phyloP scores from a whole-genome alignment of 2,113 vertebrate genomes.

The Poeciliopsis retropinna region DNA sequence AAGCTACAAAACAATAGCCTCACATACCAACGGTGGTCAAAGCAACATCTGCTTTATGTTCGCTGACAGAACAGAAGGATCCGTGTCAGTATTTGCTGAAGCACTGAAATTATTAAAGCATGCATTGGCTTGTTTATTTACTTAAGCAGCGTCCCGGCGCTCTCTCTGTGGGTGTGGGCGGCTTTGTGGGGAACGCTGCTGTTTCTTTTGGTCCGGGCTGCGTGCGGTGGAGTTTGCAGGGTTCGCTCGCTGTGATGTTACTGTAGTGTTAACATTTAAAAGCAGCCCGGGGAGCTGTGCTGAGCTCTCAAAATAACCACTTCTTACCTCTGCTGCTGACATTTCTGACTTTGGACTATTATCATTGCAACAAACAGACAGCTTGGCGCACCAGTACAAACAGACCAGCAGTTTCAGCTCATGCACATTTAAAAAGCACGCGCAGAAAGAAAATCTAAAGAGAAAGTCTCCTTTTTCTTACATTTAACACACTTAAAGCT shows the following conservation, averaged over 20 bases:
- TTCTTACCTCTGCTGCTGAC: conserved; percentile 66
- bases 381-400: conserved; percentile 40
- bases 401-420: conserved; percentile 15
- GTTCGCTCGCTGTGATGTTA: conserved; percentile 56
- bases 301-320: conserved; percentile 68
- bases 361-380: conserved; percentile 56
- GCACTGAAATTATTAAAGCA: conserved; percentile 6
- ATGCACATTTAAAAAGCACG: conserved; percentile 13
- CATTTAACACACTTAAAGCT: conserved; percentile 5
- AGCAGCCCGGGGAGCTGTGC: conserved; percentile 65
- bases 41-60: background rate
- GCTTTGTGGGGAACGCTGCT: conserved; percentile 49
- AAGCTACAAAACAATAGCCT: conserved; percentile 18
- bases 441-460: conserved; percentile 39
- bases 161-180: conserved; percentile 6
- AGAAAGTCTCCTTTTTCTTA: conserved; percentile 34
- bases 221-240: conserved; percentile 46
- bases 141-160: conserved; percentile 21
- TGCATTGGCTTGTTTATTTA: conserved; percentile 23
- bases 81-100: conserved; percentile 4
- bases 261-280: conserved; percentile 72
- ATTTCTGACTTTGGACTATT: conserved; percentile 74
- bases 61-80: background rate
- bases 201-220: conserved; percentile 48
- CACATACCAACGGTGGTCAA: conserved; percentile 40